phyloP scores from a whole-genome alignment of 2,888 invertebrate species.

The Apamea epomidion region DNA sequence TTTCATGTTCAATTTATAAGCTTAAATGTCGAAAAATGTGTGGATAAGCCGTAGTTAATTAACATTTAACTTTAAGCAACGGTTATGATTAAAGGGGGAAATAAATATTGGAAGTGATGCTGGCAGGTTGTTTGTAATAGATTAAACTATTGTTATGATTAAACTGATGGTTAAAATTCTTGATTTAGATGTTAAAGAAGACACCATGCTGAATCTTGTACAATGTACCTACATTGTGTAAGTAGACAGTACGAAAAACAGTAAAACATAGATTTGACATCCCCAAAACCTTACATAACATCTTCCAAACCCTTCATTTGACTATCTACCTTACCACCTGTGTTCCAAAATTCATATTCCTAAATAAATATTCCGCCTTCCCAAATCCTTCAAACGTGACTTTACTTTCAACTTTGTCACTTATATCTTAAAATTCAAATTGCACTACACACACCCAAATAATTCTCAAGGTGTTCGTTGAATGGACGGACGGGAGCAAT shows the following conservation, averaged over 20 bases:
- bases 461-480: conserved; percentile 53
- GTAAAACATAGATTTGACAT: neutral
- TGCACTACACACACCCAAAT: conserved; percentile 2
- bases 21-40: neutral
- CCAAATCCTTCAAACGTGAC: neutral
- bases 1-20: neutral
- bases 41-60: neutral
- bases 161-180: neutral
- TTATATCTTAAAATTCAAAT: conserved; percentile 18
- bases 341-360: neutral
- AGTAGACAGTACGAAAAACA: neutral
- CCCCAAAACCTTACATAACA: neutral
- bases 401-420: conserved; percentile 1
- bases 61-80: no score
- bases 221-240: neutral
- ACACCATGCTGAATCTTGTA: neutral
- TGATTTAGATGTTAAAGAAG: neutral
- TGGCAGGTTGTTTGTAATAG: neutral
- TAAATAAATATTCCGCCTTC: neutral
- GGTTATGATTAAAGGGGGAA: neutral
- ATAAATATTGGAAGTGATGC: neutral
- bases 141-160: neutral
- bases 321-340: neutral
- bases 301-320: neutral
- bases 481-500: conserved; percentile 69